These are phyloP conservation scores for Torymus tubicola DNA, from an alignment of 2,888 invertebrate species.

Conservation along the genomic window DNA sequence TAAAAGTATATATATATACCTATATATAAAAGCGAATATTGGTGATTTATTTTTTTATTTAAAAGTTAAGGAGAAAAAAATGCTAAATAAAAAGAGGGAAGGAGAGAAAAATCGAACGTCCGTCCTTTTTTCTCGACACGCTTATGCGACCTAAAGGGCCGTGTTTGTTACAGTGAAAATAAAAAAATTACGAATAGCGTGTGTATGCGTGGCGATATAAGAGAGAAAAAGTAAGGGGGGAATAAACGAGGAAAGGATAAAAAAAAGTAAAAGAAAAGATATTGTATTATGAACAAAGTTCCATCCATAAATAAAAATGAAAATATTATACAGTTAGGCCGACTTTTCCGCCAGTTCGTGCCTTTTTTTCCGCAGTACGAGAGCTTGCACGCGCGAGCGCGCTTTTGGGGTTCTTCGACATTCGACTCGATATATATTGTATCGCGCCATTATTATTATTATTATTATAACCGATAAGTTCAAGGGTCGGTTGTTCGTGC, in stretches of 20 bases:
- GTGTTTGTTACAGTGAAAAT: conserved; percentile 60
- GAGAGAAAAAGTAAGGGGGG: conserved; percentile 38
- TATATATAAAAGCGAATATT: conserved; percentile 34
- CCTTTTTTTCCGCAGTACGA: conserved; percentile 75
- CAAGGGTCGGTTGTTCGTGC: too few relatives aligned
- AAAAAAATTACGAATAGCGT: conserved; percentile 34
- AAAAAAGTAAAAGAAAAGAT: conserved; percentile 59
- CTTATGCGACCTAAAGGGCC: conserved; percentile 60
- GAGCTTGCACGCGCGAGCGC: conserved; percentile 62
- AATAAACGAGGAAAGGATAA: conserved; percentile 56
- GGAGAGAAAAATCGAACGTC: conserved; percentile 50
- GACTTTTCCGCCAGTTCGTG: conserved; percentile 77
- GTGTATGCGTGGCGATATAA: conserved; percentile 11
- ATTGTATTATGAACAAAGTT: conserved; percentile 76
- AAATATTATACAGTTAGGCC: conserved; percentile 75
- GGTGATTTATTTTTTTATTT: conserved; percentile 53
- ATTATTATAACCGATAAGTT: neutral
- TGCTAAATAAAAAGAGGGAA: conserved; percentile 39
- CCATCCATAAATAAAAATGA: conserved; percentile 73
- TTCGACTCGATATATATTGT: conserved; percentile 37
- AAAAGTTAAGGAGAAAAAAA: conserved; percentile 36
- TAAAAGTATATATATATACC: conserved; percentile 30
- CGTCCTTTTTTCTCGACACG: conserved; percentile 56
- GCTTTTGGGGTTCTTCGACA: conserved; percentile 48
- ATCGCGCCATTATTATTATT: conserved; percentile 46